phyloP scores from a whole-genome alignment of 2,113 vertebrate species.

The Gobius niger region DNA sequence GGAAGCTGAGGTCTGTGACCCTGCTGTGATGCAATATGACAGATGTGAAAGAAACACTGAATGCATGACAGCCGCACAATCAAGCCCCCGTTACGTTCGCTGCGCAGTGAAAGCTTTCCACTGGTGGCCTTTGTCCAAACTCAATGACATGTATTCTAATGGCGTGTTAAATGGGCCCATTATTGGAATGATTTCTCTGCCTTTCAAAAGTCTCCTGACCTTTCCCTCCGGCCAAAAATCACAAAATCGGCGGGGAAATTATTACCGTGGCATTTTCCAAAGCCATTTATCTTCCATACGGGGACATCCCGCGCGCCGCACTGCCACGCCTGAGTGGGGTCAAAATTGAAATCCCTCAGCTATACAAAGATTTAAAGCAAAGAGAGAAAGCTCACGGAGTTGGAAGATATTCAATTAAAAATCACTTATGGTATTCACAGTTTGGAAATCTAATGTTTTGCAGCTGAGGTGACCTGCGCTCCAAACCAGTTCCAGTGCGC shows the following conservation, averaged over 20 bases:
- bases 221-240: constrained; percentile 32
- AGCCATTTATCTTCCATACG: constrained; percentile 33
- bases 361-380: not conserved
- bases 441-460: constrained; percentile 25
- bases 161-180: constrained; percentile 19
- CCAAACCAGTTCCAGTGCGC: constrained; percentile 98
- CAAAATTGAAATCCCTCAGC: constrained; percentile 34
- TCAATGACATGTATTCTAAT: not conserved
- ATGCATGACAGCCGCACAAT: not conserved
- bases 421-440: not conserved
- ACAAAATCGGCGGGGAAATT: constrained; percentile 20
- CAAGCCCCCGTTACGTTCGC: not conserved
- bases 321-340: constrained; percentile 22
- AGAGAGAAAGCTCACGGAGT: not conserved
- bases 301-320: constrained; percentile 20
- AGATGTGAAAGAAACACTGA: not conserved
- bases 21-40: no score
- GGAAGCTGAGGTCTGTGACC: no score
- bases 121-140: not conserved
- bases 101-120: not conserved
- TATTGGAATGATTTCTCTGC: constrained; percentile 4
- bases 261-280: constrained; percentile 46
- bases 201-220: constrained; percentile 25
- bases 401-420: no score
- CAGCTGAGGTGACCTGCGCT: constrained; percentile 96